Conservation (phyloP, 2,888 invertebrate genomes). For the Mellilla xanthometata region DNA sequence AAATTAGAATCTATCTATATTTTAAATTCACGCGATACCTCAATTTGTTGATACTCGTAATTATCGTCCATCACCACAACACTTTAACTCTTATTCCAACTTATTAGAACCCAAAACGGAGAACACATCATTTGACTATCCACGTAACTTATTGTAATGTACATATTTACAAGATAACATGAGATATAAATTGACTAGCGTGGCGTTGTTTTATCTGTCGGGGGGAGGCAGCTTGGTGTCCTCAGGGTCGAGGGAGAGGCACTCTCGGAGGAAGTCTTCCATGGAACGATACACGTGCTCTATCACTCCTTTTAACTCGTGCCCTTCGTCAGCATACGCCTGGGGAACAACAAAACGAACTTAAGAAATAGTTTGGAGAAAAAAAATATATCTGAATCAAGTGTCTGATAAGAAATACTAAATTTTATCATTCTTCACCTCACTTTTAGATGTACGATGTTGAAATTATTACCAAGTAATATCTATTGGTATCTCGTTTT, state of each 20-base stretch:
- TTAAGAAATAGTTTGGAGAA: too few species aligned
- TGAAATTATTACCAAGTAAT: too few species aligned
- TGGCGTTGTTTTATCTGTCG: slow-evolving; percentile 67
- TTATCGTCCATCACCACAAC: slow-evolving; percentile 36
- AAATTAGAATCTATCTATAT: slow-evolving; percentile 46
- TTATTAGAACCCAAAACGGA: slow-evolving; percentile 50
- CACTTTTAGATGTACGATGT: too few species aligned
- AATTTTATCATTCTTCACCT: too few species aligned
- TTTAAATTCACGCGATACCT: slow-evolving; percentile 43
- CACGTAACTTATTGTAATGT: slow-evolving; percentile 73
- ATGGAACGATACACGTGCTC: slow-evolving; percentile 96
- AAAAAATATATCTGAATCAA: too few species aligned
- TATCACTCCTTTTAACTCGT: slow-evolving; percentile 91
- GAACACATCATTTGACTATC: slow-evolving; percentile 79
- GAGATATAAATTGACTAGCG: slow-evolving; percentile 39
- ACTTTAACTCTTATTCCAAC: slow-evolving; percentile 14
- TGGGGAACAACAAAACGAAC: slow-evolving; percentile 72
- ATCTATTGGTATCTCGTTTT: too few species aligned
- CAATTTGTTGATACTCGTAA: slow-evolving; percentile 25
- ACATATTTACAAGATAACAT: slow-evolving; percentile 77
- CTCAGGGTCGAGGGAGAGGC: slow-evolving; percentile 93
- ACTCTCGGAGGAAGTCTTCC: slow-evolving; percentile 96
- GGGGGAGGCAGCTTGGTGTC: slow-evolving; percentile 85
- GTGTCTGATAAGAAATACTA: too few species aligned
- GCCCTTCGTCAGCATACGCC: slow-evolving; percentile 97